phyloP scores from a whole-genome alignment of 1,140 invertebrate genomes.

The Heliconius melpomene region DNA sequence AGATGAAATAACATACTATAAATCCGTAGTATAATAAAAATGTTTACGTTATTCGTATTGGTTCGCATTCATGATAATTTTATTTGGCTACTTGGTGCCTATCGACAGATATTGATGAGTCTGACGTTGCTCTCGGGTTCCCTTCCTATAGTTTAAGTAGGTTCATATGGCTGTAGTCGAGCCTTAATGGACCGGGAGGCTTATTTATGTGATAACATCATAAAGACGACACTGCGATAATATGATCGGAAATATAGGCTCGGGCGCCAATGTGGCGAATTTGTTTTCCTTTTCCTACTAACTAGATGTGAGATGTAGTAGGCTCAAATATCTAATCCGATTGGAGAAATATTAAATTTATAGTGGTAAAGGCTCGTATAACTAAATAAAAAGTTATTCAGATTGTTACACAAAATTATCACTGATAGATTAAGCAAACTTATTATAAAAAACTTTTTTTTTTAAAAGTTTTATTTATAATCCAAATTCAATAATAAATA shows the following conservation, averaged over 20 bases:
- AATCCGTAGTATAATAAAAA: conserved; percentile 45
- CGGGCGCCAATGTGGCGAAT: neutral
- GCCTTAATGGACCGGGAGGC: conserved; percentile 58
- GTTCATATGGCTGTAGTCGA: conserved; percentile 45
- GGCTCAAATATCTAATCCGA: neutral
- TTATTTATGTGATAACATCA: conserved; percentile 64
- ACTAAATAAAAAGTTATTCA: neutral
- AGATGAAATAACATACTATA: neutral
- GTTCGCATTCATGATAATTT: conserved; percentile 66
- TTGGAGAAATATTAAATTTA: neutral
- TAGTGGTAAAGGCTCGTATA: neutral
- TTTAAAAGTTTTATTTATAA: no score
- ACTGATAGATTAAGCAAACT: no score
- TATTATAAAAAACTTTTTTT: no score
- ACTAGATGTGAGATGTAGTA: neutral
- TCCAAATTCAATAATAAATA: no score
- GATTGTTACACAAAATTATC: neutral
- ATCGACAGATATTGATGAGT: conserved; percentile 74
- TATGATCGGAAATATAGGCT: conserved; percentile 41
- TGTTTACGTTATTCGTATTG: conserved; percentile 51
- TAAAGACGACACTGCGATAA: conserved; percentile 57
- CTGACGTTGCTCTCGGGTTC: conserved; percentile 49
- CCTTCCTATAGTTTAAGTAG: conserved; percentile 58
- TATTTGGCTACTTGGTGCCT: conserved; percentile 65
- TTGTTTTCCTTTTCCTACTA: neutral